Base-by-base conservation (phyloP, 2,888 invertebrate species). In the Cerceris rybyensis region DNA sequence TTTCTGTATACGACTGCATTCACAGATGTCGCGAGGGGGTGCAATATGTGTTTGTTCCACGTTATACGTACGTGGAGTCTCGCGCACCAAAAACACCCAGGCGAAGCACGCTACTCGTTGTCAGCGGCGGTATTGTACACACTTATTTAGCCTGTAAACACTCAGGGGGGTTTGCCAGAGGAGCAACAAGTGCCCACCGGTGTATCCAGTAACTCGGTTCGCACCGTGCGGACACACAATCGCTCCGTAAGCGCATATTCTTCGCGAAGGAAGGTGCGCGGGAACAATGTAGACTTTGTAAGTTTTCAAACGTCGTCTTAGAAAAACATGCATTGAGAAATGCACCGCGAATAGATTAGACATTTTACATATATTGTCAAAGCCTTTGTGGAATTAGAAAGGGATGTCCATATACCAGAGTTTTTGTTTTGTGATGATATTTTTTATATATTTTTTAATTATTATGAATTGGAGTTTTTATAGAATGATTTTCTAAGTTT, bases 111-210 rank as follows among this genome's bases (percentile, higher is more conserved):
- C 43, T 68, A 60, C 72, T 69, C 74, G 60, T 70, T 69, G 75
- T 73, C 65, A 75, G 59, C 61, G 81, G 57, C 72, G 63, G 65
- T 68, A 76, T 80, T 83, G 82, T 86, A 85, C 80, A 85, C 84
- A 84, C 85, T 90, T 90, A 90, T 90, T 90, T 90, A 89, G 86
- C 87, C 85, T 86, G 90, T 89, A 90, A 91, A 91, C 88, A 90
- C 86, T 86, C 82, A 79, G 86, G 82, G 28, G 86, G 83, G 88
- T 88, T 87, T 88, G 89, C 88, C 87, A 86, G 87, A 83, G 84
- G 85, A 89, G 88, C 90, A 91, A 90, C 89, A 90, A 88, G 90
- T 90, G 90, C 89, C 78, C 75, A 77, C 75, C 70, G 82, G 68
- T 84, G 74, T 74, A 70, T 60, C 67, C 72, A 57, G 67, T 74